Conservation (phyloP, 2,797 vertebrate species). For the Podarcis lilfordi region DNA sequence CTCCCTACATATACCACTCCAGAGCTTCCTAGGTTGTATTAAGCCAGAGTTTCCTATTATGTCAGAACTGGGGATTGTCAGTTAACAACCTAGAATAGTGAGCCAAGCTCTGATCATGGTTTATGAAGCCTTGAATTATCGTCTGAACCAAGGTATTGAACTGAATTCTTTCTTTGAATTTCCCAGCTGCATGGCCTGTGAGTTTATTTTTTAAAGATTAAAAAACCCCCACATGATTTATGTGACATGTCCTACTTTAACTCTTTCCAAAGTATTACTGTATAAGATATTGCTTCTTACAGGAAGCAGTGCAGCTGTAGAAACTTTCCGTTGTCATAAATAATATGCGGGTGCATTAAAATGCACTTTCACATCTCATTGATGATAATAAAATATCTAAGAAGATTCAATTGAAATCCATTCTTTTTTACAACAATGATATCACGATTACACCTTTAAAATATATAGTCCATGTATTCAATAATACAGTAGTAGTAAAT, state of each 20-base stretch:
- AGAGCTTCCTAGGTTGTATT: too few species aligned
- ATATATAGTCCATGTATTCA: not conserved
- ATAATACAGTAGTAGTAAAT: not conserved
- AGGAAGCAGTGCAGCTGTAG: not conserved
- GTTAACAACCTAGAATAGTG: not conserved
- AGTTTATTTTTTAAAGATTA: slow-evolving; percentile 39
- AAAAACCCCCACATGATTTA: slow-evolving; percentile 24
- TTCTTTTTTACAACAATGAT: slow-evolving; percentile 6
- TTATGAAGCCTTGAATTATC: not conserved
- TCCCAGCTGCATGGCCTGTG: slow-evolving; percentile 32
- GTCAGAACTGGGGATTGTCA: not conserved
- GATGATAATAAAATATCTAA: slow-evolving; percentile 27
- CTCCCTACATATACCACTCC: too few species aligned
- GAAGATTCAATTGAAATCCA: slow-evolving; percentile 14
- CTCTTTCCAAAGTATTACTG: not conserved
- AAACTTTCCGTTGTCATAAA: not conserved
- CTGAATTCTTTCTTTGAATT: not conserved
- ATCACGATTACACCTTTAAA: slow-evolving; percentile 16
- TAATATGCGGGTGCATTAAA: not conserved
- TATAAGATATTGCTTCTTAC: not conserved
- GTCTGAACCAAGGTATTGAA: not conserved
- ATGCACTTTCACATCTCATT: not conserved
- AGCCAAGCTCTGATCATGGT: not conserved
- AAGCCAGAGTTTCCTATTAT: too few species aligned
- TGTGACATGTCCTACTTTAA: slow-evolving; percentile 1